These are phyloP conservation scores for Lutraria lutraria DNA, from an alignment of 2,888 invertebrate genomes.

Conservation along the genomic window DNA sequence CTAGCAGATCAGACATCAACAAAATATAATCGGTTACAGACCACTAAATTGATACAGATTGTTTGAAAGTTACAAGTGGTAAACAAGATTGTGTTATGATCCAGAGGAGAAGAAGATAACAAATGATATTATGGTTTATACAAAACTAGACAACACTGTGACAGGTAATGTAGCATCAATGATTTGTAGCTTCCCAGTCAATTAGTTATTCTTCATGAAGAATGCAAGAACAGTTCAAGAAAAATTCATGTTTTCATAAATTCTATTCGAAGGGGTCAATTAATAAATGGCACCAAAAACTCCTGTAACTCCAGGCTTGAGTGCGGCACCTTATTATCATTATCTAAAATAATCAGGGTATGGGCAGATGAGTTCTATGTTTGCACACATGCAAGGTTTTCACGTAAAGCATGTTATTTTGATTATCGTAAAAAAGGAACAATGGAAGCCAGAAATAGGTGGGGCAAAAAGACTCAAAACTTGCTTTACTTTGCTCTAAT, in stretches of 20 bases:
- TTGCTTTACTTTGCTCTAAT: too few species aligned
- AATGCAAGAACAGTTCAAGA: too few species aligned
- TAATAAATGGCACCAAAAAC: constrained; percentile 10
- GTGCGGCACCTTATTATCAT: not conserved
- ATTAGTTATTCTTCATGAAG: too few species aligned
- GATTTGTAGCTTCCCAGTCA: not conserved
- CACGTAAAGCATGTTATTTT: too few species aligned
- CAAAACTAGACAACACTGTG: constrained; percentile 19
- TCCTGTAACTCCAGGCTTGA: not conserved
- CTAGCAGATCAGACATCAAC: not conserved
- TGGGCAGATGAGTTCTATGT: too few species aligned
- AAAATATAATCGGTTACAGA: not conserved
- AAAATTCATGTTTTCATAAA: too few species aligned
- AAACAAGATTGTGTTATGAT: not conserved
- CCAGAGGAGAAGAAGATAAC: constrained; percentile 17
- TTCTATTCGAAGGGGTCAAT: too few species aligned
- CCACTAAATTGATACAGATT: constrained; percentile 24
- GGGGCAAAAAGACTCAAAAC: too few species aligned
- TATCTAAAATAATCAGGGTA: too few species aligned
- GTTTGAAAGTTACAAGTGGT: constrained; percentile 23
- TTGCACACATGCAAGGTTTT: too few species aligned
- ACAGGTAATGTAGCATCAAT: constrained; percentile 1
- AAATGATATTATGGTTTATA: constrained; percentile 8
- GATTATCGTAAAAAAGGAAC: too few species aligned
- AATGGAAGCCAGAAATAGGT: too few species aligned